Evolutionary conservation across 2,888 invertebrate species (phyloP).

Genomic region (Monoplex corrugatus): DNA sequence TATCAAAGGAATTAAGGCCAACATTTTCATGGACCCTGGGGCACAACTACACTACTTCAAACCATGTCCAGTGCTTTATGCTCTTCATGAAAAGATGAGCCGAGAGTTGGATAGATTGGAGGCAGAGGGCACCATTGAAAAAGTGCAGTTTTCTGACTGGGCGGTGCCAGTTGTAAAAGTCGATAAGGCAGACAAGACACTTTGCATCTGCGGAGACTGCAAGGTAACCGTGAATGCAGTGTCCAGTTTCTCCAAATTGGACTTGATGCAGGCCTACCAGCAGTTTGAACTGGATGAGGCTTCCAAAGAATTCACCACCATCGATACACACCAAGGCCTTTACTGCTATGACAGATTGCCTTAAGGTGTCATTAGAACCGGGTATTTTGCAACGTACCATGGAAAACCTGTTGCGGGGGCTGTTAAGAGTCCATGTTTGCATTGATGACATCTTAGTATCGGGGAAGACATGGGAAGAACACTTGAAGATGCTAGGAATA

Average conservation of each 20-base stretch:
- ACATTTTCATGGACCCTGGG: slow-evolving; percentile 38
- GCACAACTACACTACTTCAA: slow-evolving; percentile 47
- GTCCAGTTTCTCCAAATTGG: slow-evolving; percentile 58
- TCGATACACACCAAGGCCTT: slow-evolving; percentile 63
- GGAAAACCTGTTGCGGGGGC: no score
- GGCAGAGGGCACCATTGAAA: slow-evolving; percentile 54
- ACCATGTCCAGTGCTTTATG: slow-evolving; percentile 42
- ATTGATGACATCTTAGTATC: no score
- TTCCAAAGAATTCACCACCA: slow-evolving; percentile 54
- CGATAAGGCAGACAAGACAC: slow-evolving; percentile 48
- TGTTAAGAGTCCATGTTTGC: no score
- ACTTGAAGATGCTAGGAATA: not conserved
- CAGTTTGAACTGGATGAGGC: slow-evolving; percentile 59
- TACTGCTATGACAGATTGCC: slow-evolving; percentile 52
- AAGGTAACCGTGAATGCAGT: slow-evolving; percentile 45
- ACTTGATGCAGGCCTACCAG: slow-evolving; percentile 60
- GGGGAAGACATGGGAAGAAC: no score
- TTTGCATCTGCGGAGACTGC: slow-evolving; percentile 44
- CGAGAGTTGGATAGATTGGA: slow-evolving; percentile 15
- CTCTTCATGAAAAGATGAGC: no score
- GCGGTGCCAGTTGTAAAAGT: slow-evolving; percentile 59
- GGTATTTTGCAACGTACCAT: no score
- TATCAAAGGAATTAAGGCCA: slow-evolving; percentile 43
- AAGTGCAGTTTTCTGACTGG: slow-evolving; percentile 58
- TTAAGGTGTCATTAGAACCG: no score